Evolutionary conservation across 1,140 invertebrate species (phyloP).

Genomic region (Metopolophium dirhodum): DNA sequence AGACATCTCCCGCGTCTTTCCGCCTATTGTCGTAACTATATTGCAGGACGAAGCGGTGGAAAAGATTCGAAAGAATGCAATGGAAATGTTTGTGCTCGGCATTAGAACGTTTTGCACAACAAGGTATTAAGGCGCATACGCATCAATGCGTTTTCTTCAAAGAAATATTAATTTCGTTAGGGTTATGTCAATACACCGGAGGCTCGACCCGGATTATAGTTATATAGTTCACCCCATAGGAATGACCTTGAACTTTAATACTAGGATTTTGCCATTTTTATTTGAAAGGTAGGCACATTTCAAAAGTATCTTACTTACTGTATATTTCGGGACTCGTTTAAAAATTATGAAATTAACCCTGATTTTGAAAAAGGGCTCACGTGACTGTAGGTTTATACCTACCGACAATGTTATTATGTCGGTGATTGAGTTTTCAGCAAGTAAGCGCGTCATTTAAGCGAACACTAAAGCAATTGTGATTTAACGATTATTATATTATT

Average conservation of each 20-base stretch:
- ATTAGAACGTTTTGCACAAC: neutral
- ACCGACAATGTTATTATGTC: neutral
- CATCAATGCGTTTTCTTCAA: neutral
- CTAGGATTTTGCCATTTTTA: neutral
- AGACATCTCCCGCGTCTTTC: neutral
- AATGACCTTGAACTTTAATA: neutral
- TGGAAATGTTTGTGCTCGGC: neutral
- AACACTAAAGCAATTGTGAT: neutral
- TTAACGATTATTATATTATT: neutral
- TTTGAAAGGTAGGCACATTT: neutral
- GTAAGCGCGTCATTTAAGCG: neutral
- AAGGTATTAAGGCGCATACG: neutral
- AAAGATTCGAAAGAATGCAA: neutral
- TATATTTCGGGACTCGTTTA: neutral
- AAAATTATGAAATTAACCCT: neutral
- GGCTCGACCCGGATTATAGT: neutral
- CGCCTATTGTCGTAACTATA: neutral
- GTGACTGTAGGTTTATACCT: neutral
- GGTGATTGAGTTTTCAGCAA: neutral
- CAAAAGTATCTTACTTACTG: neutral
- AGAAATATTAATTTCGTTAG: neutral
- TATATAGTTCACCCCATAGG: neutral
- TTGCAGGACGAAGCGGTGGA: neutral
- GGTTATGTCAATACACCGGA: neutral
- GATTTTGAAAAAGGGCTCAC: neutral